Conservation (phyloP, 2,113 vertebrate genomes). For the Pseudonaja textilis region DNA sequence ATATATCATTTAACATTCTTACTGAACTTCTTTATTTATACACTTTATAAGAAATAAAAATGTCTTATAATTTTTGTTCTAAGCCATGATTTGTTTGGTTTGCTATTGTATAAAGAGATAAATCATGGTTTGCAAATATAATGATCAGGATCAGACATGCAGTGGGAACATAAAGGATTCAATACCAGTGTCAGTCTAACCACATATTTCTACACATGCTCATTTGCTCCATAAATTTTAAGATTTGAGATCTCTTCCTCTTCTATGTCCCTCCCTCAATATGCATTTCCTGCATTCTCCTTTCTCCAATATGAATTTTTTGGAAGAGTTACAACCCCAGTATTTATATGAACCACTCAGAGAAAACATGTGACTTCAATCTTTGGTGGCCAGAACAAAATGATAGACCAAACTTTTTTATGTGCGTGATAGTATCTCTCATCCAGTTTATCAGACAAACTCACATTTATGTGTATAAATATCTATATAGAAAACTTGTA, state of each 20-base stretch:
- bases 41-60: no score
- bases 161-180: not conserved
- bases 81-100: not conserved
- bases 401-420: not conserved
- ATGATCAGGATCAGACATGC: not conserved
- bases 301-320: not conserved
- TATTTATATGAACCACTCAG: not conserved
- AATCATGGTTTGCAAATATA: not conserved
- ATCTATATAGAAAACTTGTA: rapidly evolving
- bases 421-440: not conserved
- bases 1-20: not conserved
- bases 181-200: not conserved
- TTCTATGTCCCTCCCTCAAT: not conserved
- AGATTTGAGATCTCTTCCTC: not conserved
- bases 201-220: not conserved
- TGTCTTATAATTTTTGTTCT: not conserved
- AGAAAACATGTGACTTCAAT: not conserved
- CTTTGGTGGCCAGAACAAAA: not conserved
- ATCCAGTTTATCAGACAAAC: not conserved
- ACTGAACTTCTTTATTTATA: not conserved
- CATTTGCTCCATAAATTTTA: not conserved
- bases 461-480: not conserved
- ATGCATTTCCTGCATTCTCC: not conserved
- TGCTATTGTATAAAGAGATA: not conserved
- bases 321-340: not conserved